Evolutionary conservation across 2,113 vertebrate genomes (phyloP), one percentile per base, ranked within the genome.

Genomic region (Cyphomyrus plagiostoma): DNA sequence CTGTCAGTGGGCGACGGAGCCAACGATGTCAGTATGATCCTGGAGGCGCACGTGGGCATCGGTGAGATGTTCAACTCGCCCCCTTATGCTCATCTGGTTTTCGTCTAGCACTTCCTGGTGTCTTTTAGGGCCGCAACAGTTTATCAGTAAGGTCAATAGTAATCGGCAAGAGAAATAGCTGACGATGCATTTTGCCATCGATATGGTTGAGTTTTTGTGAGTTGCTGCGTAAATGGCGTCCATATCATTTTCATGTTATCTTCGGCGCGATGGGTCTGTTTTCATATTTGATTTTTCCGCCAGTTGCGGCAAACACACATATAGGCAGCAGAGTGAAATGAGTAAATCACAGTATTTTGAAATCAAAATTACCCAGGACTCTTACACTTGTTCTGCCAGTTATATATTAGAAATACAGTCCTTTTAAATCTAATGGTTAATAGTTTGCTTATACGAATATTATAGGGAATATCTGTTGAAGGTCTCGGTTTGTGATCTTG

Each of bases 11-110:
- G 98, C 70, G 98, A 99, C 86, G 98, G 98, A 70, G 98, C 98
- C 35, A 99, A 99, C 90, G 98, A 99, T 91, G 98, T 99, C 90
- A 99, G 98, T 88, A 99, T 99, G 98, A 99, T 99, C 94, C 95
- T 99, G 94, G 98, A 99, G 94, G 98, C 98, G 58, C 98, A 99
- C 6, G 98, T 99, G 85, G 98, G 98, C 91, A 99, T 99, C 93
- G 98, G 98, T 99, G 93, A 85, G 89, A 30, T 5, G 0, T 5
- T 39, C 8, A n/a, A 13, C 11, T 46, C n/a, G 0, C 62, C n/a
- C 13, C 62, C 26, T 70, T 30, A 3, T 70, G 62, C n/a, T 70
- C 9, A 11, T 26, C 58, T 26, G 58, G 23, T 3, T 62, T 62
- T 26, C n/a, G 11, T 30, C n/a, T 11, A 70, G n/a, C 10, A 11